Evolutionary conservation across 1,140 invertebrate species (phyloP), one percentile per base, ranked within the genome.

Genomic region (Monomorium pharaonis): DNA sequence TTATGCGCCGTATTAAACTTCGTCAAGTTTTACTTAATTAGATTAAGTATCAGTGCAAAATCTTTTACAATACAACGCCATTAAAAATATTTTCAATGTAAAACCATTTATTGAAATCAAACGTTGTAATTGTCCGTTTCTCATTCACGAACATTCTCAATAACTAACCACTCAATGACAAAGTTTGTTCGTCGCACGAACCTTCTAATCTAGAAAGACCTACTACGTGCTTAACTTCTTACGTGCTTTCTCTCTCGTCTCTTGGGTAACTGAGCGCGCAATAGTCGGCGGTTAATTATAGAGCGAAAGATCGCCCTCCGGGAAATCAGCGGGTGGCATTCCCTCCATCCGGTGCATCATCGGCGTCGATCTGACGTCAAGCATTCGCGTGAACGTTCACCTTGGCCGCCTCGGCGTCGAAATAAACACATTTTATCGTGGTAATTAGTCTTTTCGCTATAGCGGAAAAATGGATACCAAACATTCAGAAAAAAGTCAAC

Each of bases 271-370:
- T 12, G 12, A 6, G 24, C 6, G 14, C 18, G 16, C 56, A 54
- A 56, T 60, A 56, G 54, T 74, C 44, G 21, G 5, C 24, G 69
- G 60, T 87, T 90, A 89, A 90, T 89, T 86, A 89, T 76, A 72
- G 69, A 56, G 33, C 78, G 70, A 81, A 89, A 81, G 67, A 90
- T 87, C 88, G 67, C 21, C 85, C 67, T 80, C 16, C 84, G 89
- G 89, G 88, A 89, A 90, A 90, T 90, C 89, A 90, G 24, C 80
- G 62, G 18, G 24, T 37, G 67, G 30, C 33, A 74, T 24, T 65
- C 72, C 51, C 62, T 33, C n/a, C 74, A 77, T 78, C 84, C 47
- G 62, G 21, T 47, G 47, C 75, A 58, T 81, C 37, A 72, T 85
- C 62, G 44, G 42, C 72, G 37, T 16, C 42, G 60, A 24, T 72